Base-by-base conservation (phyloP, 2,888 invertebrate species). In the Eledone cirrhosa region DNA sequence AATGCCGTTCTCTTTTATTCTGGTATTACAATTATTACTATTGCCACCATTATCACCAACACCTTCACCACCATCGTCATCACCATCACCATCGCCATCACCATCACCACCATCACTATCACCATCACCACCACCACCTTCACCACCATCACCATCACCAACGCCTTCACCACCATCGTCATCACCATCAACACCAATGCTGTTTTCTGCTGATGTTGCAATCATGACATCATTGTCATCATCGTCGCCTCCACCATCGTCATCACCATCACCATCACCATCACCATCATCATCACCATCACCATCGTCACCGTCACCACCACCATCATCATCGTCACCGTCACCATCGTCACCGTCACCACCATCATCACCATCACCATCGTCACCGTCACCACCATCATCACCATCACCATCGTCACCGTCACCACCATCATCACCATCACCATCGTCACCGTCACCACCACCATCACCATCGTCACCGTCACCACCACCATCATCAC, bases 381-480 rank as follows among this genome's bases (percentile, higher is more conserved):
- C 76, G 41, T 19, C 29, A 76, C 76, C 76, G 41, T 47, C 76
- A 76, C 76, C 76, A 76, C 76, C 76, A 76, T 47, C 76, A 76
- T 19, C 33, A 76, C 76, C 29, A 76, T 47, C 76, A 76, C 76
- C 29, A 24, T 19, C 29, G 41, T 47, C 76, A 76, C 76, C 33
- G 41, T 47, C 76, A 41, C 76, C 47, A 76, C 76, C 76, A 76
- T 47, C 76, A 76, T 47, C 76, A 76, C 76, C 76, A 76, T 47
- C 76, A 76, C 76, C 33, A 76, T 47, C 76, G 41, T 27, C 47
- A 76, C 76, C 76, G 41, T 47, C 19, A 22, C 76, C 76, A 76
- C 29, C 24, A 76, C 33, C 76, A 76, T 19, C 76, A 76, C 33
- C 76, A 76, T 19, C 47, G 41, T 47, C 76, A 76, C 29, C 76